Evolutionary conservation across 2,888 invertebrate genomes (phyloP), one percentile per base, ranked within the genome.

Genomic region (Cybosia mesomella): DNA sequence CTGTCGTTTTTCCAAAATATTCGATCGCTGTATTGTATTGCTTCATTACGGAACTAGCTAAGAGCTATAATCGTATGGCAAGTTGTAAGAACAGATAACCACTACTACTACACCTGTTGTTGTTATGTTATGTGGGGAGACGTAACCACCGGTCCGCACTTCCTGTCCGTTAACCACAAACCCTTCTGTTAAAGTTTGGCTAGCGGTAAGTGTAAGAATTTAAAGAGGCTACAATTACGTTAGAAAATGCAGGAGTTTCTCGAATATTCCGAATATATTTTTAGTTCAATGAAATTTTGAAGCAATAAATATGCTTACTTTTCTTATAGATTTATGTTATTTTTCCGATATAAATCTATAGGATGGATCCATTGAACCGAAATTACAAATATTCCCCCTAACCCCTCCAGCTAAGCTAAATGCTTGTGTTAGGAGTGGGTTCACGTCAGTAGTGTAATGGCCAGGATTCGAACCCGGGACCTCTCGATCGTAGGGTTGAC

Each of bases 121-220:
- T 58, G 79, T 55, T 58, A 32, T 36, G 55, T 21, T 53, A 64
- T 58, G 60, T 34, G 43, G 64, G 72, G 69, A 32, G 66, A 71
- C 66, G 66, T 66, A 63, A 22, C 66, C 79, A 76, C 61, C 65
- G 74, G 59, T 65, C 68, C 82, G 67, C 74, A 65, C 65, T 75
- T 83, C 83, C 83, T 80, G 79, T 73, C 70, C 70, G 72, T 76
- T 80, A 73, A 70, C 66, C 71, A 60, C 70, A 64, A 68, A 70
- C 71, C 70, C 72, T 70, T 64, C 72, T 67, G 68, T 69, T 55
- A 59, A 11, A 68, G 53, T 63, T 55, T 57, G 9, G 39, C 2
- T 15, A n/a, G 15, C 36, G 9, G 15, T 18, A 18, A 59, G 59
- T 39, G 36, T 59, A 49, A 43, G 53, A 22, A 21, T 54, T 54